Percentiles rank a stretch among this genome's conserved stretches.
phyloP scores from a whole-genome alignment of 2,113 vertebrate genomes.

The Brienomyrus longianalis region DNA sequence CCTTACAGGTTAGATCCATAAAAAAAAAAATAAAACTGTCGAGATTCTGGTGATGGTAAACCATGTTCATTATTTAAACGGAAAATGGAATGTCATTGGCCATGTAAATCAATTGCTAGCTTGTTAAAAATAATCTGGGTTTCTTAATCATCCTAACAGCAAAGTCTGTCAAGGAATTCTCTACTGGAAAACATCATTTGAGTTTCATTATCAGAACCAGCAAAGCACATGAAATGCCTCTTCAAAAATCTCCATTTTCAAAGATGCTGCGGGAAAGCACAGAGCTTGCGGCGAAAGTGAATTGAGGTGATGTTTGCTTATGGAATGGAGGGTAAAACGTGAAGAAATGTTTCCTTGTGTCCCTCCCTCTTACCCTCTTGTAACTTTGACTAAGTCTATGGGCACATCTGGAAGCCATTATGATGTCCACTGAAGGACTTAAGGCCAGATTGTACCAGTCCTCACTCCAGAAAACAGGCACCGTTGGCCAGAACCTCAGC shows the following conservation, averaged over 20 bases:
- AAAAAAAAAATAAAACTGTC: not conserved
- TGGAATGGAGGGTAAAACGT: not conserved
- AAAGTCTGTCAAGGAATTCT: not conserved
- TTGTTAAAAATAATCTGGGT: not conserved
- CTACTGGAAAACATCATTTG: not conserved
- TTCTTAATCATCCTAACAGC: not conserved
- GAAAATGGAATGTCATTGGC: not conserved
- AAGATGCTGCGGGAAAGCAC: not conserved
- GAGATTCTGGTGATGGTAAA: not conserved
- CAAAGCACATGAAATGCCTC: not conserved
- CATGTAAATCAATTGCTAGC: not conserved
- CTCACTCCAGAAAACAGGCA: constrained; percentile 1
- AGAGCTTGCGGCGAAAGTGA: not conserved
- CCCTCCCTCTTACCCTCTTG: not conserved
- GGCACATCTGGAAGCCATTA: constrained; percentile 14
- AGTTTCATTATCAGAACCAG: not conserved
- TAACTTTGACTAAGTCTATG: not conserved
- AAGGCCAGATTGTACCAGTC: constrained; percentile 2
- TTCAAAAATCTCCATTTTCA: not conserved
- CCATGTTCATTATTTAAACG: not conserved
- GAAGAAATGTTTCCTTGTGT: not conserved
- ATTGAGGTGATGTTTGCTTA: not conserved
- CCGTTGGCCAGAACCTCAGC: not conserved
- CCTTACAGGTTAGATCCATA: not conserved
- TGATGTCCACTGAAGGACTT: constrained; percentile 1